Evolutionary conservation across 23 tunicate genomes (phyloP).

Genomic region (Diplosoma virens): DNA sequence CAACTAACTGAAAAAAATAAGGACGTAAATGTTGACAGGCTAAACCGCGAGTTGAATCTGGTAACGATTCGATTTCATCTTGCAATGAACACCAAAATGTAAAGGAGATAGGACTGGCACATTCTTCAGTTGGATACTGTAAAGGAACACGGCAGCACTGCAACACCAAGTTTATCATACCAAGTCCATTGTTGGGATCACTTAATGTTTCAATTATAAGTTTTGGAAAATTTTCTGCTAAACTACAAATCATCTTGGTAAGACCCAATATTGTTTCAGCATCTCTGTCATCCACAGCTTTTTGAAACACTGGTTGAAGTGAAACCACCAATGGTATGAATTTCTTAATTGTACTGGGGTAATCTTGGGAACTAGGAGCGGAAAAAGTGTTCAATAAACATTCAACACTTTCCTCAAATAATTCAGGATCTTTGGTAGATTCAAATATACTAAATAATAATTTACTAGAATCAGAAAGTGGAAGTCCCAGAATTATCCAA

Average conservation of each 20-base stretch:
- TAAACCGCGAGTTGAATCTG: background rate
- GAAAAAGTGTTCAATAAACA: conserved; percentile 78
- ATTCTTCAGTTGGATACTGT: conserved; percentile 94
- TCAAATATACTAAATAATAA: conserved; percentile 41
- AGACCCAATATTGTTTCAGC: conserved; percentile 59
- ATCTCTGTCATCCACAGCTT: conserved; percentile 83
- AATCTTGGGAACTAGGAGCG: conserved; percentile 57
- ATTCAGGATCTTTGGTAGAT: conserved; percentile 47
- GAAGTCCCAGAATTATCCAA: conserved; percentile 76
- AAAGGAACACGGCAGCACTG: conserved; percentile 61
- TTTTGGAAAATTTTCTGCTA: conserved; percentile 93
- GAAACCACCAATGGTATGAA: conserved; percentile 57
- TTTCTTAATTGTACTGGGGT: conserved; percentile 70
- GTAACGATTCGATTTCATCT: conserved; percentile 66
- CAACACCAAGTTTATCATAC: conserved; percentile 61
- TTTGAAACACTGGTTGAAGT: conserved; percentile 55
- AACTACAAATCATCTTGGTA: conserved; percentile 79
- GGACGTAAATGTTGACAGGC: conserved; percentile 33
- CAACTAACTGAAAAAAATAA: conserved; percentile 56
- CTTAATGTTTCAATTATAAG: conserved; percentile 56
- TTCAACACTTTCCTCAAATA: conserved; percentile 81
- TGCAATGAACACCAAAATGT: conserved; percentile 97
- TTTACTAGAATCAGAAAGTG: conserved; percentile 46
- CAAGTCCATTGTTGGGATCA: conserved; percentile 65
- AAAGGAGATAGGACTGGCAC: conserved; percentile 83